These are phyloP conservation scores for Xestia xanthographa DNA, from an alignment of 2,888 invertebrate species.

Conservation along the genomic window DNA sequence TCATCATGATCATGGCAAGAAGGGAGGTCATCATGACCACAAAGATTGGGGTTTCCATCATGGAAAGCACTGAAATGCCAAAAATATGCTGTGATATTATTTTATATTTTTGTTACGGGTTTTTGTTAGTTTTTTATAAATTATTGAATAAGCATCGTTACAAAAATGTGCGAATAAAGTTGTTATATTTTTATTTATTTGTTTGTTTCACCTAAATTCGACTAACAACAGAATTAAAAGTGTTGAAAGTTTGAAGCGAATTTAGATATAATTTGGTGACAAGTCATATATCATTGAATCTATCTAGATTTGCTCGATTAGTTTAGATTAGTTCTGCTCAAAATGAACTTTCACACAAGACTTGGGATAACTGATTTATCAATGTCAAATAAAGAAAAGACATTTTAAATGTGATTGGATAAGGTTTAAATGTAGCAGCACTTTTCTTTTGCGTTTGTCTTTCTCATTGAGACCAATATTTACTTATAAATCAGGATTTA, in stretches of 20 bases:
- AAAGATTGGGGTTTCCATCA: conserved; percentile 88
- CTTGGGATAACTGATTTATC: no score
- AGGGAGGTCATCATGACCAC: conserved; percentile 86
- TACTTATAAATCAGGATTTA: neutral
- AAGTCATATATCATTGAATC: neutral
- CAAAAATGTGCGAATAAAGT: conserved; percentile 61
- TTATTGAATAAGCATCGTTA: conserved; percentile 67
- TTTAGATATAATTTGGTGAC: no score
- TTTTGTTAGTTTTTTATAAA: conserved; percentile 76
- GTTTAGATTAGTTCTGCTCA: no score
- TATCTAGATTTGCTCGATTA: neutral
- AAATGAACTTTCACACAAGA: no score
- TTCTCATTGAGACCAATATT: neutral
- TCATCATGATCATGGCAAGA: conserved; percentile 88
- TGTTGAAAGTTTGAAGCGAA: neutral
- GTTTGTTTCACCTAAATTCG: conserved; percentile 20
- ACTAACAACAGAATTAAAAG: neutral
- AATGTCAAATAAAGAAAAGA: neutral
- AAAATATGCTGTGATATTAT: conserved; percentile 82
- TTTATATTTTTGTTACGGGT: conserved; percentile 73
- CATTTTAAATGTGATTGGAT: neutral
- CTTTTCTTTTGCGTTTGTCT: neutral
- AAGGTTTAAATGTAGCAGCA: neutral
- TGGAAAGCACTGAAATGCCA: conserved; percentile 84
- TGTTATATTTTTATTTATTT: conserved; percentile 36